phyloP scores from a whole-genome alignment of 2,797 vertebrate species.

The Chanos chanos region DNA sequence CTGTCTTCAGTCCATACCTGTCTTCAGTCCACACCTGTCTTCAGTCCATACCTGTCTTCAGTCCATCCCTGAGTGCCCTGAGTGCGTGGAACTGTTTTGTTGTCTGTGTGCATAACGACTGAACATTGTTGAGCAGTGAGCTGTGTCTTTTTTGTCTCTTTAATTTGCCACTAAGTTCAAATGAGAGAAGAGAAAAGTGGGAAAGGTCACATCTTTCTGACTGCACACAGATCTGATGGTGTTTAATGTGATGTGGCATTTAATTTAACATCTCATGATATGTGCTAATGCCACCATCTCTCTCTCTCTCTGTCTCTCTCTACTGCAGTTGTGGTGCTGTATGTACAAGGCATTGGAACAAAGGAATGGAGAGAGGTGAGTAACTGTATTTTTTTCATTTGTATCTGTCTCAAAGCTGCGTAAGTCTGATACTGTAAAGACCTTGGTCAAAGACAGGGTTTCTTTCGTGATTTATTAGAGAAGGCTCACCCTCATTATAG shows the following conservation, averaged over 20 bases:
- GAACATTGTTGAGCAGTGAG: constrained; percentile 8
- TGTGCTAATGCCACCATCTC: not conserved
- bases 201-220: constrained; percentile 17
- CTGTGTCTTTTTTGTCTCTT: not conserved
- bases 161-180: constrained; percentile 19
- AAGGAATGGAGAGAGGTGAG: constrained; percentile 93
- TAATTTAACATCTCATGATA: not conserved
- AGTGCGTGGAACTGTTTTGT: too few relatives aligned
- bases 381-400: not conserved
- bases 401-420: not conserved
- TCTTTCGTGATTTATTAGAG: too few relatives aligned
- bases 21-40: too few relatives aligned
- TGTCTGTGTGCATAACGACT: constrained; percentile 3
- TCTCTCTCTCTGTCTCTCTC: constrained; percentile 40
- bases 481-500: too few relatives aligned
- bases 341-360: constrained; percentile 80
- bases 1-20: too few relatives aligned
- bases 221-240: constrained; percentile 19
- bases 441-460: too few relatives aligned
- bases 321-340: constrained; percentile 85
- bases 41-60: too few relatives aligned
- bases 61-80: too few relatives aligned
- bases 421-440: too few relatives aligned
- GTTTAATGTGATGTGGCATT: constrained; percentile 26
- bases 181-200: not conserved